phyloP scores from a whole-genome alignment of 2,113 vertebrate species.

The Vulpes lagopus region DNA sequence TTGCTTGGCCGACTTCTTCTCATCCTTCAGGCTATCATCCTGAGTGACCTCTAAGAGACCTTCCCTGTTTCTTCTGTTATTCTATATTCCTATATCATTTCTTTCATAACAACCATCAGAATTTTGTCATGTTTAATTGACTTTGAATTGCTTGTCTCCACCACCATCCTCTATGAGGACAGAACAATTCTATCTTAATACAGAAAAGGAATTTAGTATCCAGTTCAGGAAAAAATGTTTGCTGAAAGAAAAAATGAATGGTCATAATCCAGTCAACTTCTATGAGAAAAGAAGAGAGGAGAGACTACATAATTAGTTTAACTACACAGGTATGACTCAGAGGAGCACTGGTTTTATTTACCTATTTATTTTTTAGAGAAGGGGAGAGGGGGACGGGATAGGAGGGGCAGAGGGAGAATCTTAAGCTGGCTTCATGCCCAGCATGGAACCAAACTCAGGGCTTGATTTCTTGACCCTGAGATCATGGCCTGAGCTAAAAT shows the following conservation, averaged over 20 bases:
- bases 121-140: not conserved
- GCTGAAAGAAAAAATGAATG: not conserved
- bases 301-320: not conserved
- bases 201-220: not conserved
- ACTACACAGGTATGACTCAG: not conserved
- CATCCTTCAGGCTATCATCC: not conserved
- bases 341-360: not conserved
- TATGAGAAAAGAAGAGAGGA: not conserved
- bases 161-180: not conserved
- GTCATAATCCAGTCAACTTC: not conserved
- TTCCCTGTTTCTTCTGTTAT: not conserved
- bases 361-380: not conserved
- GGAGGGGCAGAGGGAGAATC: not conserved
- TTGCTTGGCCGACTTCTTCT: not conserved
- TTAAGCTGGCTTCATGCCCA: not conserved
- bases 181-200: not conserved
- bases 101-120: not conserved
- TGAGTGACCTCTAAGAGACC: not conserved
- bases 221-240: not conserved
- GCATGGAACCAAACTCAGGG: not conserved
- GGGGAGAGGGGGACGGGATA: not conserved
- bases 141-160: not conserved
- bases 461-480: not conserved
- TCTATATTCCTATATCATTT: not conserved
- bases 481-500: not conserved